phyloP scores from a whole-genome alignment of 2,797 vertebrate genomes.

The Gymnothorax javanicus region DNA sequence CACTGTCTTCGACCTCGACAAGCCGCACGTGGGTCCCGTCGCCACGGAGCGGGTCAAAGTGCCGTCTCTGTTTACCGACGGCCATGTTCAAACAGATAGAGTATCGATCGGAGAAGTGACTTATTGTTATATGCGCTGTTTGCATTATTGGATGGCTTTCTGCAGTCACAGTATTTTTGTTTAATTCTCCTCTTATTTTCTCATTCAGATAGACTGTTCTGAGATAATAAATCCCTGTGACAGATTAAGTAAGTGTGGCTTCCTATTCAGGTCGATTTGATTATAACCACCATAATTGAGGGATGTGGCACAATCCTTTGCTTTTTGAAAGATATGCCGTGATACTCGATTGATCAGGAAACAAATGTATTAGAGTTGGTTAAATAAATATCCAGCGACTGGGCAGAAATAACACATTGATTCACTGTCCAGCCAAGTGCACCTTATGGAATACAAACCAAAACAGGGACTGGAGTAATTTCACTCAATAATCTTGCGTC shows the following conservation, averaged over 20 bases:
- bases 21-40: neutral
- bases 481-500: neutral
- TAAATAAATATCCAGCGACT: neutral
- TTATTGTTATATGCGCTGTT: neutral
- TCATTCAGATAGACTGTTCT: neutral
- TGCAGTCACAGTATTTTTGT: neutral
- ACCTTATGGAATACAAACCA: neutral
- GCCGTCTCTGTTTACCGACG: neutral
- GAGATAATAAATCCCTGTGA: neutral
- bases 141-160: constrained; percentile 7
- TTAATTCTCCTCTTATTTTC: neutral
- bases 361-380: neutral
- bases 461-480: neutral
- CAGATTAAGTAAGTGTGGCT: neutral
- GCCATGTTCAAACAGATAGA: neutral
- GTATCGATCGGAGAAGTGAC: constrained; percentile 3
- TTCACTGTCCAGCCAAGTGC: neutral
- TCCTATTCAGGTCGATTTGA: neutral
- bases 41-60: neutral
- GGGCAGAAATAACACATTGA: neutral
- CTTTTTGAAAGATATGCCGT: neutral
- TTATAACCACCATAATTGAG: neutral
- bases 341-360: neutral
- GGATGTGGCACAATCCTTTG: neutral
- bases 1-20: neutral